These are phyloP conservation scores for Cyphomyrmex costatus DNA, from an alignment of 1,140 invertebrate species.

Conservation along the genomic window DNA sequence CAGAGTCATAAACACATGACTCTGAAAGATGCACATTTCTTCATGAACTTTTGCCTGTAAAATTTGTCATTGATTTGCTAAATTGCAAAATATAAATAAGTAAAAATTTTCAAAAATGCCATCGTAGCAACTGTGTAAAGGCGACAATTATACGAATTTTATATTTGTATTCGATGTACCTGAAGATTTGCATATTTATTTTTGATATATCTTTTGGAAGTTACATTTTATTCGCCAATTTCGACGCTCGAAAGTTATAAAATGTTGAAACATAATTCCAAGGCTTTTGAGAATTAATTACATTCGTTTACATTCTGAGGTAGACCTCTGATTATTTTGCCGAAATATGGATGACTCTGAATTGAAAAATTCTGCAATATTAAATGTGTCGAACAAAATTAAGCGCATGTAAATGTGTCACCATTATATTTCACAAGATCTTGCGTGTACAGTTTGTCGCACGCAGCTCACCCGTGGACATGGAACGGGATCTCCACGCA, in stretches of 20 bases:
- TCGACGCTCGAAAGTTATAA: neutral
- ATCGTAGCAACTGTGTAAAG: neutral
- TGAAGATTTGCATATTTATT: neutral
- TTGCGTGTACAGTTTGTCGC: neutral
- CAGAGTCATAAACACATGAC: neutral
- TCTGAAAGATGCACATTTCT: neutral
- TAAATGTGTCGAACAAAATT: neutral
- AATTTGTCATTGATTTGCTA: neutral
- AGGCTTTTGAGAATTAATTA: neutral
- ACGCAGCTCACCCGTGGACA: neutral
- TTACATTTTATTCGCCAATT: neutral
- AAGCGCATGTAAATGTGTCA: neutral
- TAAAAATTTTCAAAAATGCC: neutral
- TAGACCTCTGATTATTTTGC: neutral
- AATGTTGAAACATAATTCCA: neutral
- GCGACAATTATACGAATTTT: too few species aligned
- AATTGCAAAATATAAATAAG: slow-evolving; percentile 4
- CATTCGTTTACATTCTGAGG: neutral
- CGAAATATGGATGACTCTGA: neutral
- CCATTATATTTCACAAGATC: neutral
- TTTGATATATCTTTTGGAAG: neutral
- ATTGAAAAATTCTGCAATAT: neutral
- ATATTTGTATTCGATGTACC: neutral
- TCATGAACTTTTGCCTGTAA: neutral
- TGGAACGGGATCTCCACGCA: neutral